These are phyloP conservation scores for Carposina sasakii DNA, from an alignment of 1,140 invertebrate genomes.

Conservation along the genomic window DNA sequence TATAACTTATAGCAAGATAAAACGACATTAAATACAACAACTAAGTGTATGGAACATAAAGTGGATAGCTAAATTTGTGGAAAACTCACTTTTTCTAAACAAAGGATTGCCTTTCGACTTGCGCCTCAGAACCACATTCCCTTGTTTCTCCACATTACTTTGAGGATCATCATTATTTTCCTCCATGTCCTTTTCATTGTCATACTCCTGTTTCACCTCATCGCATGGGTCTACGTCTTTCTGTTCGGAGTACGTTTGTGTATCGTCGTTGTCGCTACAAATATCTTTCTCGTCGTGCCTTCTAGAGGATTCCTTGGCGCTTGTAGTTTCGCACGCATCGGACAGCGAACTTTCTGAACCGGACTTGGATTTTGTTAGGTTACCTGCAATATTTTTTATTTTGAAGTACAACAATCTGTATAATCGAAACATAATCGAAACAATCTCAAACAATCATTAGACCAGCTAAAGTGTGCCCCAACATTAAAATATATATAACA, in stretches of 20 bases:
- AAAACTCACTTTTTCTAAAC: conserved; percentile 78
- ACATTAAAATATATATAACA: no score
- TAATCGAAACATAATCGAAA: no score
- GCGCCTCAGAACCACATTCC: conserved; percentile 75
- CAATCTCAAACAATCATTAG: no score
- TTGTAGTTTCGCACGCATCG: conserved; percentile 78
- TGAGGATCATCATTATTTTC: conserved; percentile 41
- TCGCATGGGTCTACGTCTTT: conserved; percentile 50
- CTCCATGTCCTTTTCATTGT: conserved; percentile 49
- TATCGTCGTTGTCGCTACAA: conserved; percentile 75
- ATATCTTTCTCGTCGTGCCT: conserved; percentile 81
- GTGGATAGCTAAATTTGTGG: neutral
- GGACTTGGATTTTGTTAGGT: conserved; percentile 86
- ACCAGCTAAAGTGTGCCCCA: no score
- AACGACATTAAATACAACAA: conserved; percentile 3
- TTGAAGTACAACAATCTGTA: conserved; percentile 13
- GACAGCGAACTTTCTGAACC: conserved; percentile 90
- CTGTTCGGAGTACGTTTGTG: conserved; percentile 14
- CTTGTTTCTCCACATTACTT: conserved; percentile 65
- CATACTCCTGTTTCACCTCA: conserved; percentile 42
- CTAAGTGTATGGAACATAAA: conserved; percentile 3
- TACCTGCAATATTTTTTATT: conserved; percentile 22
- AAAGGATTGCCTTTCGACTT: conserved; percentile 77
- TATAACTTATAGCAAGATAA: no score
- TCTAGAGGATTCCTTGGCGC: conserved; percentile 79